Evolutionary conservation across 64 coral and sea anemone species (phyloP).

Genomic region (Pocillopora verrucosa): DNA sequence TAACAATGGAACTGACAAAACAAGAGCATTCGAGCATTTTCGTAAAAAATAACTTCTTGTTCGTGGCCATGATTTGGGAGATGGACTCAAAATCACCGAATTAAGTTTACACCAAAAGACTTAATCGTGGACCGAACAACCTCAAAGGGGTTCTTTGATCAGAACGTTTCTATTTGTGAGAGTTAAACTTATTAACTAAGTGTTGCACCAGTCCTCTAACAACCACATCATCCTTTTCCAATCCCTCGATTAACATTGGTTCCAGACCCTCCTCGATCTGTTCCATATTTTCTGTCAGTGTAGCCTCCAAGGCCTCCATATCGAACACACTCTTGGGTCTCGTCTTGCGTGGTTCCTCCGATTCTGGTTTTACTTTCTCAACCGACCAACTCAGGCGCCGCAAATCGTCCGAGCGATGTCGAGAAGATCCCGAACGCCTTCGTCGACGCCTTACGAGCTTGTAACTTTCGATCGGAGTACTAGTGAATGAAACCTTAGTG

Average conservation of each 20-base stretch:
- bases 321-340: constrained; percentile 62
- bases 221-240: constrained; percentile 68
- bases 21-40: no score
- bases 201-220: constrained; percentile 63
- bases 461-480: constrained; percentile 36
- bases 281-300: constrained; percentile 37
- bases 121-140: no score
- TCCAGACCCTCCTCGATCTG: constrained; percentile 49
- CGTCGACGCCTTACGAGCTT: constrained; percentile 45
- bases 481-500: constrained; percentile 56
- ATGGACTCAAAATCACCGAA: no score
- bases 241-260: constrained; percentile 52
- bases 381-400: constrained; percentile 59
- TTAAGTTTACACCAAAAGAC: no score
- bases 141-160: not conserved
- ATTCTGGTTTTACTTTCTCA: constrained; percentile 57
- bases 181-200: constrained; percentile 55
- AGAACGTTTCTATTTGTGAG: not conserved
- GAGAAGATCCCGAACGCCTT: constrained; percentile 52
- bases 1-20: no score
- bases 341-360: constrained; percentile 21
- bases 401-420: constrained; percentile 33
- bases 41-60: no score
- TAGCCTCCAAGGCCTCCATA: constrained; percentile 45
- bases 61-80: no score